Conservation (phyloP, 1,140 invertebrate species). For the Acromyrmex charruanus region DNA sequence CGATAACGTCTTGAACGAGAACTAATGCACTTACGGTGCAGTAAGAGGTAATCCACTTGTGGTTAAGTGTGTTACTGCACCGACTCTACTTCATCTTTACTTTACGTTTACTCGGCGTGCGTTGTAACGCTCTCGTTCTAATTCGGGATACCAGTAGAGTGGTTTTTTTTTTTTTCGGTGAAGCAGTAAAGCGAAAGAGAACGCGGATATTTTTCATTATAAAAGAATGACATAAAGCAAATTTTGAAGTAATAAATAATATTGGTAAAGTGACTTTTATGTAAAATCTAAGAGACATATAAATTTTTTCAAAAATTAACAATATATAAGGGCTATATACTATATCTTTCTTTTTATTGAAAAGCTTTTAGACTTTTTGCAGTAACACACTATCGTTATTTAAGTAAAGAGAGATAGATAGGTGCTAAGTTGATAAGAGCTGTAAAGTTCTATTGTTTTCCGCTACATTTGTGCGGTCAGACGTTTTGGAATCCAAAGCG, state of each 20-base stretch:
- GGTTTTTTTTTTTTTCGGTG: not conserved
- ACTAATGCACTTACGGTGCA: slow-evolving; percentile 46
- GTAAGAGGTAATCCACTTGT: slow-evolving; percentile 53
- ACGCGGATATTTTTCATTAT: not conserved
- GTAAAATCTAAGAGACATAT: not conserved
- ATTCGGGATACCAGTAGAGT: slow-evolving; percentile 17
- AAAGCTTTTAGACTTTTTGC: not conserved
- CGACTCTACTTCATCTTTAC: slow-evolving; percentile 43
- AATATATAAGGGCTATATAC: too few species aligned
- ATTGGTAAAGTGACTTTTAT: not conserved
- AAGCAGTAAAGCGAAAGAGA: not conserved
- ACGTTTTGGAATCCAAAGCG: too few species aligned
- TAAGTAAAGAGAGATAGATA: not conserved
- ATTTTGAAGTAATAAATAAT: not conserved
- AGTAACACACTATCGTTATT: not conserved
- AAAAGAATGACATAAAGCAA: not conserved
- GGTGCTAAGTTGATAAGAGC: not conserved
- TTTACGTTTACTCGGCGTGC: slow-evolving; percentile 10
- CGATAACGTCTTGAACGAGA: slow-evolving; percentile 53
- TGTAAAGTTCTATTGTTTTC: not conserved
- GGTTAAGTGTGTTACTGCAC: slow-evolving; percentile 48
- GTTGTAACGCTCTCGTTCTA: slow-evolving; percentile 46
- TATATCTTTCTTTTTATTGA: not conserved
- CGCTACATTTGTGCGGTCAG: too few species aligned
- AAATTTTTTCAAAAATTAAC: too few species aligned